Base-by-base conservation (phyloP, 2,888 invertebrate genomes). In the Cataglyphis albicans region DNA sequence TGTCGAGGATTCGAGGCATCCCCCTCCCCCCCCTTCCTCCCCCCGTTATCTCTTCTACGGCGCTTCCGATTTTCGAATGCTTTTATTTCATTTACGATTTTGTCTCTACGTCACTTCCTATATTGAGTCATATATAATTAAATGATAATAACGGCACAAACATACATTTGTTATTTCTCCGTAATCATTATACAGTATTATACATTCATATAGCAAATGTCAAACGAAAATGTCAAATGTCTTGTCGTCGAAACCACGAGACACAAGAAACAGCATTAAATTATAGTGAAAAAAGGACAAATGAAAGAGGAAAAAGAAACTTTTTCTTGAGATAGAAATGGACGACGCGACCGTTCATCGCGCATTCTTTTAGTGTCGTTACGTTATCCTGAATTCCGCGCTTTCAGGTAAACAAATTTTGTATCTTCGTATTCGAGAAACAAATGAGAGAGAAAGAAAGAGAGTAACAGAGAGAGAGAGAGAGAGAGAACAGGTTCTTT, bases 1-100 rank as follows among this genome's bases (percentile, higher is more conserved):
- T 93, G 92, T 90, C 92, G 92, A 89, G 91, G 85, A 92, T 92
- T 91, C 91, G 90, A 90, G 91, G 84, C 87, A 85, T 35, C n/a
- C 44, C 64, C 32, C 6, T 0, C 0, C 32, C 35, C 6, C 0
- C 25, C 21, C 21, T 21, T 1, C 25, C 21, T 0, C 21, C 21
- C 21, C 21, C 32, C n/a, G 41, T n/a, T 63, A 9, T 38, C 38
- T 35, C 35, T 25, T 29, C 81, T 52, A 44, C 38, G 67, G 12
- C 85, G 86, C 83, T 87, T 88, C 86, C 86, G 90, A 91, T 92
- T 92, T 92, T 92, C 89, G 89, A 87, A 52, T 83, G 86, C 89
- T 90, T 90, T 90, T 90, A 90, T 90, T 89, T 90, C 85, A 84
- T 83, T 87, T 81, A 73, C 84, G 70, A 81, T 86, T 86, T 72